Percentiles rank a stretch among this genome's conserved stretches.
Conservation (phyloP, 1,140 invertebrate species). For the Halesus radiatus region DNA sequence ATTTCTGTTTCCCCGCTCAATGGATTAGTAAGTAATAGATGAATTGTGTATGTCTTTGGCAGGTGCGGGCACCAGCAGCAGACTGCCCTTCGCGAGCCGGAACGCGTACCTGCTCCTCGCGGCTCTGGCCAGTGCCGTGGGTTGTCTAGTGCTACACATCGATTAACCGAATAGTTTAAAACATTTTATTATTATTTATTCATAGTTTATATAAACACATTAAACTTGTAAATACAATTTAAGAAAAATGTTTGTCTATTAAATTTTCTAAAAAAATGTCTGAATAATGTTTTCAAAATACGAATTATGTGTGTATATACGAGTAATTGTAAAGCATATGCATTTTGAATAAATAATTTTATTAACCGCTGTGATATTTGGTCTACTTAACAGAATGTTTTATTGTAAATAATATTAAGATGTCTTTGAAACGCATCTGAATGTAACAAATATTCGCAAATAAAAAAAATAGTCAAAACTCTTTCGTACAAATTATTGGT, state of each 20-base stretch:
- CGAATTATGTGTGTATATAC: constrained; percentile 53
- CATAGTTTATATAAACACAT: constrained; percentile 44
- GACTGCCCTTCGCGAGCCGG: background rate
- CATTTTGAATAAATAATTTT: constrained; percentile 53
- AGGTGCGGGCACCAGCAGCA: constrained; percentile 8
- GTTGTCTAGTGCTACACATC: constrained; percentile 27
- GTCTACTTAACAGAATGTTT: constrained; percentile 57
- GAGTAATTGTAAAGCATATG: constrained; percentile 47
- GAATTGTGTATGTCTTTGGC: constrained; percentile 10
- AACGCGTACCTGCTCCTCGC: constrained; percentile 2
- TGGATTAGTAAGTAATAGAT: too few species aligned
- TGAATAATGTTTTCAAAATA: constrained; percentile 46
- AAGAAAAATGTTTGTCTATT: constrained; percentile 54
- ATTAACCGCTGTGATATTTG: constrained; percentile 59
- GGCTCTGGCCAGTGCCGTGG: constrained; percentile 4
- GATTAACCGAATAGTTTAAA: constrained; percentile 32
- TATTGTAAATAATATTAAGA: constrained; percentile 56
- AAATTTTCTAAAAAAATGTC: constrained; percentile 56
- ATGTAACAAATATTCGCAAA: constrained; percentile 56
- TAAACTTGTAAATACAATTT: constrained; percentile 54
- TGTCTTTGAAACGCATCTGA: constrained; percentile 49
- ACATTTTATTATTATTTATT: constrained; percentile 35
- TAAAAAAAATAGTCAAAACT: constrained; percentile 45
- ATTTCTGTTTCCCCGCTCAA: too few species aligned
- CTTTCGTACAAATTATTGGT: constrained; percentile 7